Evolutionary conservation across 37 sponge, comb jelly and placozoan genomes (phyloP).

Genomic region (Dysidea cf. avara): DNA sequence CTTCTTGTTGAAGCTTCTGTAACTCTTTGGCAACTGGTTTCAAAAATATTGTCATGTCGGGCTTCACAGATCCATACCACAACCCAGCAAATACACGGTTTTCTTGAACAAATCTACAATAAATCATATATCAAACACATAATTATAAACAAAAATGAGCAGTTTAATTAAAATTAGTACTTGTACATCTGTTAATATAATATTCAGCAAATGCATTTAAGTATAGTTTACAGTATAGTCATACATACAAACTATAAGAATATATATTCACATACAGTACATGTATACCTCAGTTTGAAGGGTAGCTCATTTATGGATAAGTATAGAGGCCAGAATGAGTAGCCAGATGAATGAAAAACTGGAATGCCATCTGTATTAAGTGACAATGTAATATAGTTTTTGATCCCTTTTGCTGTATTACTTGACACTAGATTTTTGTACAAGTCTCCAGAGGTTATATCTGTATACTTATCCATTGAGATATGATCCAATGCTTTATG

Average conservation of each 20-base stretch:
- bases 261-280: not conserved
- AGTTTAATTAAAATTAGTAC: too few relatives aligned
- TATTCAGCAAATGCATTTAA: too few relatives aligned
- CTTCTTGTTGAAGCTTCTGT: conserved; percentile 21
- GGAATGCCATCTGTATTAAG: conserved; percentile 47
- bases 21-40: conserved; percentile 30
- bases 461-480: too few relatives aligned
- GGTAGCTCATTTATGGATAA: conserved; percentile 45
- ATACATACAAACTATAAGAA: not conserved
- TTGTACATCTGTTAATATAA: too few relatives aligned
- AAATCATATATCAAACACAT: too few relatives aligned
- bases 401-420: too few relatives aligned
- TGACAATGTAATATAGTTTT: conserved; percentile 13
- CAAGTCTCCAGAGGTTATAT: too few relatives aligned
- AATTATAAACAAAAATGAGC: too few relatives aligned
- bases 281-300: conserved; percentile 22
- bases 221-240: too few relatives aligned
- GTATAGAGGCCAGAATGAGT: conserved; percentile 53
- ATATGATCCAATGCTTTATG: too few relatives aligned
- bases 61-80: conserved; percentile 52
- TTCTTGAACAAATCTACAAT: conserved; percentile 21
- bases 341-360: conserved; percentile 37
- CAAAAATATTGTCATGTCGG: conserved; percentile 53
- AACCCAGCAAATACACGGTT: conserved; percentile 43
- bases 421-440: too few relatives aligned